Conservation (phyloP, 2,797 vertebrate genomes). For the Alcedo quadribrachys region DNA sequence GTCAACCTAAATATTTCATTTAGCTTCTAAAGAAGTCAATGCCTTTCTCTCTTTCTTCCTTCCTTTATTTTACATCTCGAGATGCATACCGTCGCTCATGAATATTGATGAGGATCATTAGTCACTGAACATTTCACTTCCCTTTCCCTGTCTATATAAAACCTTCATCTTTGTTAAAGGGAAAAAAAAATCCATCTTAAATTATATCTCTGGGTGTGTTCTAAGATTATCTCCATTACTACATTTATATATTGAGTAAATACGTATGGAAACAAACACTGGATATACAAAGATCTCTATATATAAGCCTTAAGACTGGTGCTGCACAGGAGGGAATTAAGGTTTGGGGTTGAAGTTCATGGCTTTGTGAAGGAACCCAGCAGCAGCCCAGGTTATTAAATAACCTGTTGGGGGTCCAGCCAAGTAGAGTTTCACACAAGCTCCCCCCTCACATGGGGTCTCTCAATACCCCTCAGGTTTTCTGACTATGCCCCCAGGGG, state of each 20-base stretch:
- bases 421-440: fast-evolving
- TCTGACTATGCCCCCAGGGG: neutral
- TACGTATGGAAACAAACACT: neutral
- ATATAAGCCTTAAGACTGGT: fast-evolving
- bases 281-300: neutral
- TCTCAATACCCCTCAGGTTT: neutral
- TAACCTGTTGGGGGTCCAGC: neutral
- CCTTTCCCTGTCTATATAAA: slow-evolving; percentile 43
- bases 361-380: neutral
- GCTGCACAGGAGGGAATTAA: neutral
- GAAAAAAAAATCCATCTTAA: neutral
- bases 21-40: slow-evolving; percentile 60
- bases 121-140: slow-evolving; percentile 59
- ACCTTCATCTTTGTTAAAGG: slow-evolving; percentile 41
- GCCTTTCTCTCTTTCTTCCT: slow-evolving; percentile 10
- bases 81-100: slow-evolving; percentile 47
- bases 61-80: slow-evolving; percentile 38
- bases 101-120: slow-evolving; percentile 73
- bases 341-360: neutral
- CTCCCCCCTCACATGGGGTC: fast-evolving
- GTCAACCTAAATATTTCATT: slow-evolving; percentile 69
- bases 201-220: neutral
- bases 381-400: neutral
- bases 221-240: slow-evolving; percentile 20
- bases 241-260: neutral